Evolutionary conservation across 1,140 invertebrate genomes (phyloP), one percentile per base, ranked within the genome.

Genomic region (Neodiprion lecontei): DNA sequence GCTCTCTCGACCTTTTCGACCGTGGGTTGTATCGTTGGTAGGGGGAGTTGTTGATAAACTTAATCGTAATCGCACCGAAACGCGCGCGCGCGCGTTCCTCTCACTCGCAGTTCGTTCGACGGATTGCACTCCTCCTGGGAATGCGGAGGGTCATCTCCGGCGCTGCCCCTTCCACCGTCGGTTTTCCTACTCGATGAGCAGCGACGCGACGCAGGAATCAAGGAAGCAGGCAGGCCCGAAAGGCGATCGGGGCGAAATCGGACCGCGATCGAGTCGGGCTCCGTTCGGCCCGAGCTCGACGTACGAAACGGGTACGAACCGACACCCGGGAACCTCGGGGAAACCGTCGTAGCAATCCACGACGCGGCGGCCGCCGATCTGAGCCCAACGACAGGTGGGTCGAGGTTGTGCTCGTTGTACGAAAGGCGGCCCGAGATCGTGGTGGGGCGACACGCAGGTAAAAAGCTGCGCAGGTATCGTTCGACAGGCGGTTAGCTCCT

Each of bases 271-370:
- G 28, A 40, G 28, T 40, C 1, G 61, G 17, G 61, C 61, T 65
- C 61, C 61, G 12, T 65, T 65, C 61, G 12, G 61, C 61, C 12
- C 61, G 61, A 14, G 17, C 61, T 65, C 53, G 23, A 69, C 11
- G 67, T 69, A 21, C 9, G 11, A 12, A 69, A 69, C 67, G 67
- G 28, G 28, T 40, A 2, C 28, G 5, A 40, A 69, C 21, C 67
- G 21, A 69, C 21, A 69, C 21, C 12, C 11, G 12, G 40, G 67
- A 69, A 69, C 21, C 67, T 69, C 40, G 21, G 67, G 17, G 53
- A 23, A 69, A 69, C 67, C 67, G 67, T 11, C 67, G 67, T 47
- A 69, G 67, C 21, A 23, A 69, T 10, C 17, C 40, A 69, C 67
- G 67, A 23, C 7, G 40, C 21, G 40, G 21, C 17, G 23, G 40